A percentile compares a stretch with the other conserved stretches of the same genome.
These are phyloP conservation scores for Lycorma delicatula DNA, from an alignment of 1,140 invertebrate genomes.

Conservation along the genomic window DNA sequence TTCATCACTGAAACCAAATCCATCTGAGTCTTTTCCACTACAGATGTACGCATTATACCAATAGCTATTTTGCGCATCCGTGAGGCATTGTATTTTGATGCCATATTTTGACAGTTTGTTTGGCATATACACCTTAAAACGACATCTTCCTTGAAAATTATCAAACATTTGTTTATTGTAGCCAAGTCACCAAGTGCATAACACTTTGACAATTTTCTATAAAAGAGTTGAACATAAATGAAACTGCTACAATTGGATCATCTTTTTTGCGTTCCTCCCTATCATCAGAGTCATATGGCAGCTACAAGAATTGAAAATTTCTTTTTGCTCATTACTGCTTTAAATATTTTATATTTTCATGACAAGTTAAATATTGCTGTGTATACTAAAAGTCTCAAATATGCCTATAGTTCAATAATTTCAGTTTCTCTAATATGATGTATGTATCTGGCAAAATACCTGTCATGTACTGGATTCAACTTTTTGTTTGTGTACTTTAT, in stretches of 20 bases:
- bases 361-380: no score
- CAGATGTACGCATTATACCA: conserved; percentile 18
- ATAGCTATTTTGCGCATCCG: conserved; percentile 33
- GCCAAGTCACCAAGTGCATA: conserved; percentile 23
- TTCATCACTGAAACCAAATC: not conserved
- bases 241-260: conserved; percentile 29
- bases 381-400: no score
- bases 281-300: conserved; percentile 15
- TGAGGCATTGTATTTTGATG: conserved; percentile 29
- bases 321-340: conserved; percentile 19
- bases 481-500: no score
- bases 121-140: conserved; percentile 40
- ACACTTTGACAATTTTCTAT: conserved; percentile 25
- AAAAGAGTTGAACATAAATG: conserved; percentile 18
- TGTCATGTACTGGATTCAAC: no score
- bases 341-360: no score
- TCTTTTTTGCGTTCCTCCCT: conserved; percentile 23
- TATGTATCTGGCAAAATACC: no score
- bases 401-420: no score
- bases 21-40: conserved; percentile 7
- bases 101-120: conserved; percentile 41
- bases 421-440: no score
- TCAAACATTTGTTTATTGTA: conserved; percentile 38
- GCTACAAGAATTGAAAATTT: conserved; percentile 22
- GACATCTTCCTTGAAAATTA: conserved; percentile 34